phyloP scores from a whole-genome alignment of 30 jellyfish, hydroid and myxozoan genomes.

The Catostylus mosaicus region DNA sequence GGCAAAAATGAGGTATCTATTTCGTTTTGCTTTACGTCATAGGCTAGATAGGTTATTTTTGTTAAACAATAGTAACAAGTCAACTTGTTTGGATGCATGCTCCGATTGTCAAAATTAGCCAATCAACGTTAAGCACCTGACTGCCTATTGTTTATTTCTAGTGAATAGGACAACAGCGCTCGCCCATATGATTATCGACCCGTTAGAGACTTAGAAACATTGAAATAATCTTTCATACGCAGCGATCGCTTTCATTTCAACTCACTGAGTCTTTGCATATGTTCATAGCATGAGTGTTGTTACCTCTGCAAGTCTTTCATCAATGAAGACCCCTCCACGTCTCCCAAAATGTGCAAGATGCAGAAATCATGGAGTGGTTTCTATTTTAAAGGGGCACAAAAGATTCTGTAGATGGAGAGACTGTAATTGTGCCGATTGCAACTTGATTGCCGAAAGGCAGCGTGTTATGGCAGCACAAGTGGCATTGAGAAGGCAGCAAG shows the following conservation, averaged over 20 bases:
- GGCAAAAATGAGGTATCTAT: neutral
- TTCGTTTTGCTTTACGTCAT: neutral
- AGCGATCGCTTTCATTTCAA: constrained; percentile 21
- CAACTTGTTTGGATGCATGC: constrained; percentile 75
- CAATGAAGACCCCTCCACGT: constrained; percentile 95
- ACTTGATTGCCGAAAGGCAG: constrained; percentile 97
- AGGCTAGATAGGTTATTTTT: constrained; percentile 9
- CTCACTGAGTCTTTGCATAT: constrained; percentile 6
- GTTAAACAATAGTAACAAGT: constrained; percentile 74
- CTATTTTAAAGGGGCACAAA: constrained; percentile 96
- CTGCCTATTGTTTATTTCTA: constrained; percentile 54
- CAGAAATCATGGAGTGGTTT: constrained; percentile 98
- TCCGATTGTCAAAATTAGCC: constrained; percentile 70
- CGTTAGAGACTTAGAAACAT: constrained; percentile 84
- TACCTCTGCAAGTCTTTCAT: constrained; percentile 71
- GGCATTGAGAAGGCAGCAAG: constrained; percentile 98
- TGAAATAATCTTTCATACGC: constrained; percentile 70
- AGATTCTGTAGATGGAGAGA: constrained; percentile 99
- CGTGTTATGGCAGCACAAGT: constrained; percentile 99
- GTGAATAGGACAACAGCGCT: constrained; percentile 62
- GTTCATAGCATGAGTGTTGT: constrained; percentile 61
- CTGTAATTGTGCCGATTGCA: constrained; percentile 98
- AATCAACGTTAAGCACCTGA: constrained; percentile 80
- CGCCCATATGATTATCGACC: constrained; percentile 70
- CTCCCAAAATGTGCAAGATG: constrained; percentile 99